phyloP scores from a whole-genome alignment of 2,888 invertebrate genomes.

The Psylliodes chrysocephalus region DNA sequence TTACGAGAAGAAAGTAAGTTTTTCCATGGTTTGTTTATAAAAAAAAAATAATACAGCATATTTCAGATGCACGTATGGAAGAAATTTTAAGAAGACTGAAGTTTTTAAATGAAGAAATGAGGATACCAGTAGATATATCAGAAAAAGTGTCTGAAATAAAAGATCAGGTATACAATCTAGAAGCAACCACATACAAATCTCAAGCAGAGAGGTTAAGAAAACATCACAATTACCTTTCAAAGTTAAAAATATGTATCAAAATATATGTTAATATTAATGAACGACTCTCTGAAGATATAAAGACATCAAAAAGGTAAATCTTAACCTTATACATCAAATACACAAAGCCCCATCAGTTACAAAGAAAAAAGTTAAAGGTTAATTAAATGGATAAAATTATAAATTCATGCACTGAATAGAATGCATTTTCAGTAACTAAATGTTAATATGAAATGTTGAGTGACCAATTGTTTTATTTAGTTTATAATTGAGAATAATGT shows the following conservation, averaged over 20 bases:
- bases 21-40: no score
- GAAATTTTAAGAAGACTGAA: constrained; percentile 45
- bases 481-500: no score
- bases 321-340: no score
- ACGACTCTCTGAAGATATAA: constrained; percentile 52
- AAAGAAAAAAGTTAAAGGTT: no score
- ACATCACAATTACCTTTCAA: constrained; percentile 51
- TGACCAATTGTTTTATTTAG: not conserved
- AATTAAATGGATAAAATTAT: no score
- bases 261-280: constrained; percentile 53
- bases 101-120: constrained; percentile 41
- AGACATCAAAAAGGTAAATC: constrained; percentile 49
- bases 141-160: constrained; percentile 42
- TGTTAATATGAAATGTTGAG: no score
- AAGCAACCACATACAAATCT: constrained; percentile 37
- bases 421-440: no score
- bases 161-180: constrained; percentile 24
- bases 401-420: no score
- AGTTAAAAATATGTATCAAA: constrained; percentile 54
- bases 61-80: constrained; percentile 50
- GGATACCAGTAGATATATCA: constrained; percentile 35
- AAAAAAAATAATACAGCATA: no score
- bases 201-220: constrained; percentile 51
- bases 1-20: constrained; percentile 51
- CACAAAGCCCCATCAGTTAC: no score